A percentile compares a stretch with the other conserved stretches of the same genome.
phyloP scores from a whole-genome alignment of 2,113 vertebrate genomes.

The Paradoxurus hermaphroditus region DNA sequence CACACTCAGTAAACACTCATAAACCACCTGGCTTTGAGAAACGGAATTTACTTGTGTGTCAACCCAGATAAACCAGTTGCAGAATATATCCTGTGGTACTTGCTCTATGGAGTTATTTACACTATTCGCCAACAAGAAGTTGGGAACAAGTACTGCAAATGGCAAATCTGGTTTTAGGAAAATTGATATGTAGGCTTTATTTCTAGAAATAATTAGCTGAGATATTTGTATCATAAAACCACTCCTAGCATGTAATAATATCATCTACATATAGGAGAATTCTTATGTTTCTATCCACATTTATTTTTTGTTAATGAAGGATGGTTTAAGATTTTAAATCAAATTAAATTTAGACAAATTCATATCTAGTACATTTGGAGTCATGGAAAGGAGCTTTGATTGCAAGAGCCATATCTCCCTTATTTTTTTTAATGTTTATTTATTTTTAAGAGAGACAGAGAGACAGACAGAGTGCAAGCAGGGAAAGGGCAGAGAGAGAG shows the following conservation, averaged over 20 bases:
- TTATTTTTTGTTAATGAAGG: neutral
- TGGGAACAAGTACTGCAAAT: neutral
- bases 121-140: neutral
- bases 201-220: neutral
- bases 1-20: neutral
- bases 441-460: too few species aligned
- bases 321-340: slow-evolving; percentile 20
- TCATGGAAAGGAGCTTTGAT: neutral
- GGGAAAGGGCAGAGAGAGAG: too few species aligned
- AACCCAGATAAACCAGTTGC: neutral
- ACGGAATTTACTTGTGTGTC: neutral
- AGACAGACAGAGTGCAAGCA: too few species aligned
- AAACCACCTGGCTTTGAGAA: neutral
- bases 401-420: neutral
- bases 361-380: neutral
- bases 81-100: neutral
- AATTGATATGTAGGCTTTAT: neutral
- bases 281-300: neutral
- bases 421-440: neutral
- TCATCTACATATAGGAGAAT: neutral
- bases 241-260: neutral
- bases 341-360: neutral
- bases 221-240: neutral
- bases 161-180: neutral
- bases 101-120: neutral